Evolutionary conservation across 1,140 invertebrate genomes (phyloP).

Genomic region (Hypsibius dujardini): DNA sequence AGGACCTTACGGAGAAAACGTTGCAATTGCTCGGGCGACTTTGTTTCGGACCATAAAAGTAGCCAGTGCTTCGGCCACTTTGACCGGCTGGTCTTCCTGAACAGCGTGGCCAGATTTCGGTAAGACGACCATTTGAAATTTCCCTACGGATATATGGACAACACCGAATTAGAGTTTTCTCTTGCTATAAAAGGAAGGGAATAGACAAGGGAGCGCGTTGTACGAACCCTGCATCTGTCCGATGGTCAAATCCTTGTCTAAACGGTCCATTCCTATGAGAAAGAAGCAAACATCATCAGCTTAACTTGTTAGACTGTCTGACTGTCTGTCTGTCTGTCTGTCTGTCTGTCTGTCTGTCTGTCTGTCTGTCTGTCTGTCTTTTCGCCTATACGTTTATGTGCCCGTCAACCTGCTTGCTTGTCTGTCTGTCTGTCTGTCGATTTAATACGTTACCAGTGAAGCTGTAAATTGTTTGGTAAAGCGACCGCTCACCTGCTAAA

Average conservation of each 20-base stretch:
- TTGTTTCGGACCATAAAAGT: constrained; percentile 71
- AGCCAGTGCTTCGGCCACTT: constrained; percentile 69
- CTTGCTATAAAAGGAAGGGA: too few species aligned
- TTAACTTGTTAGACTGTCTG: too few species aligned
- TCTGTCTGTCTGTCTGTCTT: too few species aligned
- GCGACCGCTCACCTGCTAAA: constrained; percentile 48
- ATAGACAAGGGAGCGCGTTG: too few species aligned
- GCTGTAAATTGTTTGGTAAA: constrained; percentile 18
- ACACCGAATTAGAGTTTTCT: too few species aligned
- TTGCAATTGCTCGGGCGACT: constrained; percentile 51
- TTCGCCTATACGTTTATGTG: too few species aligned
- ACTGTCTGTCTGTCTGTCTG: too few species aligned
- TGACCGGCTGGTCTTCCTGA: constrained; percentile 87
- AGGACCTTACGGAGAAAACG: constrained; percentile 16
- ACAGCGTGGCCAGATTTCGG: constrained; percentile 87
- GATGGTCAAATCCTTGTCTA: constrained; percentile 82
- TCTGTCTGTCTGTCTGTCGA: not conserved
- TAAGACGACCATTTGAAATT: constrained; percentile 94
- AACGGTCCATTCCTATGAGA: constrained; percentile 51
- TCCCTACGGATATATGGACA: constrained; percentile 42
- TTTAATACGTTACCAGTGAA: not conserved
- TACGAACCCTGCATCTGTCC: constrained; percentile 88
- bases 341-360: too few species aligned
- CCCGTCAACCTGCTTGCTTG: too few species aligned
- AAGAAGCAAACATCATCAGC: too few species aligned